Evolutionary conservation across 2,797 vertebrate genomes (phyloP).

Genomic region (Melanotaenia pygmaea): DNA sequence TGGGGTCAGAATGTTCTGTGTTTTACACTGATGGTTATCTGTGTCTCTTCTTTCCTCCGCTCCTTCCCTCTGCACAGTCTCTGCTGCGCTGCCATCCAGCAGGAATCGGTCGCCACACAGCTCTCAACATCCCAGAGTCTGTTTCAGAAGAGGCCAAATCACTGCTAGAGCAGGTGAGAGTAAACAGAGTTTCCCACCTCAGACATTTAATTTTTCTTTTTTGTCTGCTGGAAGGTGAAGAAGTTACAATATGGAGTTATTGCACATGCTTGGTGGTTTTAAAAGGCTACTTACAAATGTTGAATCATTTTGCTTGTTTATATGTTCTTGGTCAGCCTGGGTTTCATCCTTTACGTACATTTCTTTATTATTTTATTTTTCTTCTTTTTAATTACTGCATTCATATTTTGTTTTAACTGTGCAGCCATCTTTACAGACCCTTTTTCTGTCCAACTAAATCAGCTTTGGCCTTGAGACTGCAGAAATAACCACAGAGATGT

Average conservation of each 20-base stretch:
- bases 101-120: conserved; percentile 93
- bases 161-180: conserved; percentile 92
- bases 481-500: background rate
- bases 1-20: conserved; percentile 54
- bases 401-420: background rate
- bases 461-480: background rate
- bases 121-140: conserved; percentile 91
- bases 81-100: conserved; percentile 94
- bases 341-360: background rate
- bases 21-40: conserved; percentile 67
- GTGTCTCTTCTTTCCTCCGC: conserved; percentile 56
- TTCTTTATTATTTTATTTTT: background rate
- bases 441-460: background rate
- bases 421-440: background rate
- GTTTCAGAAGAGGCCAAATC: conserved; percentile 94
- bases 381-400: background rate
- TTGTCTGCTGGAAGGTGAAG: background rate
- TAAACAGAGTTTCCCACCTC: background rate
- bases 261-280: background rate
- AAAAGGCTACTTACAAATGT: background rate
- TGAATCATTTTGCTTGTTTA: background rate
- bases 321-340: background rate
- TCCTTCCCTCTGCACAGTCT: conserved; percentile 79
- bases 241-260: background rate
- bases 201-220: background rate